A percentile compares a stretch with the other conserved stretches of the same genome.
Conservation (phyloP, 2,113 vertebrate genomes). For the Balaeniceps rex region DNA sequence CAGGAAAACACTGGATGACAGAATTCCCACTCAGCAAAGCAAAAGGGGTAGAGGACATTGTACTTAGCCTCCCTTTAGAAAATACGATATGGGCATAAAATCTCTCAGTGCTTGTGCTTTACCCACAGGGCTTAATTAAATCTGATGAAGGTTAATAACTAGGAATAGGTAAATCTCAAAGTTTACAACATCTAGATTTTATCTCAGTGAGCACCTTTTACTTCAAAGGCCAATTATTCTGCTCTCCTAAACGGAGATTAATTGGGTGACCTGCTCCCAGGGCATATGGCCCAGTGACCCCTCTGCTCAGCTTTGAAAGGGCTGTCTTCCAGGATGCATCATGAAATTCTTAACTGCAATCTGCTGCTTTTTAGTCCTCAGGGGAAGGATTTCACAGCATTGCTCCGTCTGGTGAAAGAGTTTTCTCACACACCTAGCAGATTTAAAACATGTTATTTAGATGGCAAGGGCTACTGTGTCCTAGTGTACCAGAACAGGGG, state of each 20-base stretch:
- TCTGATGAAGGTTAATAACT: constrained; percentile 19
- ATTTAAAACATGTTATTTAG: background rate
- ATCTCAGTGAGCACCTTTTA: background rate
- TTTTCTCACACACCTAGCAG: background rate
- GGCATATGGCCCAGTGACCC: background rate
- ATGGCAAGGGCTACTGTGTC: background rate
- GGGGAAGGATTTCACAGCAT: background rate
- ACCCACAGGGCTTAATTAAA: constrained; percentile 4
- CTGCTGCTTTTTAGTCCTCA: background rate
- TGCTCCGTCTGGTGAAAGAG: background rate
- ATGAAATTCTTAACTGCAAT: background rate
- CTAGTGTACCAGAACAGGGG: background rate
- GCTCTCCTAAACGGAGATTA: background rate
- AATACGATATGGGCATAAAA: background rate
- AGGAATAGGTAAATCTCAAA: background rate
- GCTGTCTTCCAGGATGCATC: background rate
- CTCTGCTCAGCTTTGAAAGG: background rate
- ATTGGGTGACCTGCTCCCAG: background rate
- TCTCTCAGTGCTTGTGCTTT: background rate
- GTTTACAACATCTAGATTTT: background rate
- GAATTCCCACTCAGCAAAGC: background rate
- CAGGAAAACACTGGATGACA: background rate
- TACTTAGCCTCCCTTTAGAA: background rate
- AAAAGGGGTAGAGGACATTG: background rate
- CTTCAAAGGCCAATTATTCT: background rate